phyloP scores from a whole-genome alignment of 2,113 vertebrate species.

The Sitta europaea region DNA sequence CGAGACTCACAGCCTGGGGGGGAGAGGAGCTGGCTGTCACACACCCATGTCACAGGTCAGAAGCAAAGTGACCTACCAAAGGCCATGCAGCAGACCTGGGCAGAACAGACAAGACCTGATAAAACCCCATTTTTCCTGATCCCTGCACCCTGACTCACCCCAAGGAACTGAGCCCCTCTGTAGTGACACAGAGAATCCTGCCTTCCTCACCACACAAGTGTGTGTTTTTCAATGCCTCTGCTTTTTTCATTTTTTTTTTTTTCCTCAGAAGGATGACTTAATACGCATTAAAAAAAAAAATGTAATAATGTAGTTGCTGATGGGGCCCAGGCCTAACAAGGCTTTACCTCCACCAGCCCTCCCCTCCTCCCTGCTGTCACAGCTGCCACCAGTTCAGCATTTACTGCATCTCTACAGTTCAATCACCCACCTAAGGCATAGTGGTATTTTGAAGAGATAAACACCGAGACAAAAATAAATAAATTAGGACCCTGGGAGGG shows the following conservation, averaged over 20 bases:
- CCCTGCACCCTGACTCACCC: neutral
- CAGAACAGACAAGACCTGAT: neutral
- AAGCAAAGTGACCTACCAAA: neutral
- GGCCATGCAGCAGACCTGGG: neutral
- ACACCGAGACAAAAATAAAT: constrained; percentile 27
- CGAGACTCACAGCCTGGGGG: neutral
- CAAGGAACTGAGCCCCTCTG: neutral
- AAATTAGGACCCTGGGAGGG: neutral
- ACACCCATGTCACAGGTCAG: neutral
- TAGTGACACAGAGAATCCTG: neutral
- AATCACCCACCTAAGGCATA: neutral
- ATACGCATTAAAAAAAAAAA: no score
- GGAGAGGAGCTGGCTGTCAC: neutral
- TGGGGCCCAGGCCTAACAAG: neutral
- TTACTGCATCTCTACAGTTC: neutral
- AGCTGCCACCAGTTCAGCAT: neutral
- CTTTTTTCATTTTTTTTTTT: no score
- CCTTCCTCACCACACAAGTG: neutral
- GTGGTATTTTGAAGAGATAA: neutral
- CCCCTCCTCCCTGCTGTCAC: neutral
- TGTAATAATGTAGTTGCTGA: neutral
- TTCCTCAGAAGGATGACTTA: no score
- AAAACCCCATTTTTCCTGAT: neutral
- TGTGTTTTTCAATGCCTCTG: neutral
- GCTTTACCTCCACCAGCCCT: neutral